A percentile compares a stretch with the other conserved stretches of the same genome.
Conservation (phyloP, 2,113 vertebrate species). For the human region DNA sequence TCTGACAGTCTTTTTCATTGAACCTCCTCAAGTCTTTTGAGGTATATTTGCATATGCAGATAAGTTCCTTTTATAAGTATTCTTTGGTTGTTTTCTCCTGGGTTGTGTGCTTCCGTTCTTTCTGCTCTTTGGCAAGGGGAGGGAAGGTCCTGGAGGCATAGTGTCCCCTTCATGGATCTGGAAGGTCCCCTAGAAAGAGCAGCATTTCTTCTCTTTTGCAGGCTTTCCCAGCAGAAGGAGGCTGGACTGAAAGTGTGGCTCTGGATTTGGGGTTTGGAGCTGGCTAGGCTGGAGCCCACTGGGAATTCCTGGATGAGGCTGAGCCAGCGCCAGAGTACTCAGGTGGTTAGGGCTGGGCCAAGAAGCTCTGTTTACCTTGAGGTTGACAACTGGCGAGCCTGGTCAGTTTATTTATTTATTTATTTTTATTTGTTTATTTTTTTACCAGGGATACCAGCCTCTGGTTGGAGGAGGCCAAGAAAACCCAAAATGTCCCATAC, state of each 20-base stretch:
- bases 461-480: constrained; percentile 73
- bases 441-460: constrained; percentile 77
- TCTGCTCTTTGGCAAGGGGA: not conserved
- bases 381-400: constrained; percentile 76
- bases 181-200: not conserved
- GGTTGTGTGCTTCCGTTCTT: not conserved
- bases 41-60: not conserved
- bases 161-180: not conserved
- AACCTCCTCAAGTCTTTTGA: not conserved
- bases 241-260: not conserved
- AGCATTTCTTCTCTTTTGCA: not conserved
- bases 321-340: not conserved
- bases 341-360: not conserved
- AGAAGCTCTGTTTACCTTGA: constrained; percentile 64
- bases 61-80: not conserved
- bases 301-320: not conserved
- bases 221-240: not conserved
- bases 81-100: not conserved
- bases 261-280: not conserved
- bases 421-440: not conserved
- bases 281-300: not conserved
- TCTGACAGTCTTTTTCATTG: not conserved
- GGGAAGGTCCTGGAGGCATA: not conserved
- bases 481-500: constrained; percentile 78
- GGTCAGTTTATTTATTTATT: constrained; percentile 55